Base-by-base conservation (phyloP, 2,113 vertebrate species). In the Pteruthius melanotis region DNA sequence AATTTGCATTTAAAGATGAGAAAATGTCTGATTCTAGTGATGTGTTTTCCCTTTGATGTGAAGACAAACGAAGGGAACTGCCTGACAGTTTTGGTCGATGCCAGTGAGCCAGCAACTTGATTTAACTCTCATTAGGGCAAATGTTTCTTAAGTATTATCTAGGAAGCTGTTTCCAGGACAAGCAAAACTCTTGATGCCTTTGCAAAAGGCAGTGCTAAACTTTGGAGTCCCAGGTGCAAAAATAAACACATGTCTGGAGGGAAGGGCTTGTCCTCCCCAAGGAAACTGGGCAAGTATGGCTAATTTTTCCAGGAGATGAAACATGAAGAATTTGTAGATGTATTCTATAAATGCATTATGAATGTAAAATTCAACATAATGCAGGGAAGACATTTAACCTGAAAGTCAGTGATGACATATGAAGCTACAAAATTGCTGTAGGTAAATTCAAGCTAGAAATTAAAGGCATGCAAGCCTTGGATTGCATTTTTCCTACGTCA, bases 401-500 rank as follows among this genome's bases (percentile, higher is more conserved):
- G 27, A 26, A 83, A 83, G 80, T 72, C 40, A 57, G 4, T 49
- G n/a, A 16, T 78, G 35, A 45, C 5, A 13, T 69, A 60, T 54
- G 52, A 63, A 93, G 37, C 15, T n/a, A 22, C 4, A 52, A 77
- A 79, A n/a, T 69, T 40, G 17, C 26, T 50, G 40, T 59, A 22
- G 40, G 35, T 33, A 72, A 72, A 90, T 85, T 70, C 22, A 71
- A 90, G 21, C 12, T 40, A n/a, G 79, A 72, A 72, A 65, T 69
- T 23, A 33, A 7, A 11, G 23, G 22, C 7, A 26, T 21, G 27
- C 2, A 54, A 79, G 45, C 7, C 9, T 33, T 1, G 0, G 22
- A 40, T 21, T 64, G 27, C 24, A 31, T 65, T 85, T 90, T 85
- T 60, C 28, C 19, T 85, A 15, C 3, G 3, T 86, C 8, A 27